Evolutionary conservation across 2,113 vertebrate genomes (phyloP).

Genomic region (Chiloscyllium plagiosum): DNA sequence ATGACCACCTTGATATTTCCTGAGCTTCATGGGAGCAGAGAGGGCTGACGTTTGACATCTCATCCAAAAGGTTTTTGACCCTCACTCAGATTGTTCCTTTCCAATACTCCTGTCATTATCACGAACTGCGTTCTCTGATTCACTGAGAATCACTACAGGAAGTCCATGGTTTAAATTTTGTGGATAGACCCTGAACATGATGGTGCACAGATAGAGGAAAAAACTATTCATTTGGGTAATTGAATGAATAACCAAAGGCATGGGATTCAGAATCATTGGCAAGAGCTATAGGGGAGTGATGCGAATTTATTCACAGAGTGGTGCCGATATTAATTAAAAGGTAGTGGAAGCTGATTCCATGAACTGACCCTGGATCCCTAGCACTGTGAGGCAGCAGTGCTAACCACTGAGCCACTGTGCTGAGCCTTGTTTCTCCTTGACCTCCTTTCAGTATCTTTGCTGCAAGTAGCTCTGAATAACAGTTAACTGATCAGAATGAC

Average conservation of each 20-base stretch:
- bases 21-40: background rate
- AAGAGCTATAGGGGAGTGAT: no score
- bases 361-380: no score
- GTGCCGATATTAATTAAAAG: no score
- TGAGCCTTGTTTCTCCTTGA: conserved; percentile 54
- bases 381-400: no score
- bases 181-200: background rate
- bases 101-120: background rate
- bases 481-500: conserved; percentile 64
- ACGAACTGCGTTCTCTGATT: background rate
- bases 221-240: background rate
- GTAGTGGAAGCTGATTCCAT: no score
- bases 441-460: conserved; percentile 85
- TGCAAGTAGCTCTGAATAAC: conserved; percentile 71
- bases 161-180: background rate
- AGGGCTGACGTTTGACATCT: no score
- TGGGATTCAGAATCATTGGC: no score
- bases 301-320: no score
- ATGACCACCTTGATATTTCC: background rate
- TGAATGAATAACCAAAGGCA: background rate
- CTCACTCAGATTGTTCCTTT: background rate
- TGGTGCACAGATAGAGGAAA: background rate
- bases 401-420: no score
- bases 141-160: background rate
- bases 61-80: background rate